Evolutionary conservation across 2,113 vertebrate species (phyloP).

Genomic region (Amazona guildingii): DNA sequence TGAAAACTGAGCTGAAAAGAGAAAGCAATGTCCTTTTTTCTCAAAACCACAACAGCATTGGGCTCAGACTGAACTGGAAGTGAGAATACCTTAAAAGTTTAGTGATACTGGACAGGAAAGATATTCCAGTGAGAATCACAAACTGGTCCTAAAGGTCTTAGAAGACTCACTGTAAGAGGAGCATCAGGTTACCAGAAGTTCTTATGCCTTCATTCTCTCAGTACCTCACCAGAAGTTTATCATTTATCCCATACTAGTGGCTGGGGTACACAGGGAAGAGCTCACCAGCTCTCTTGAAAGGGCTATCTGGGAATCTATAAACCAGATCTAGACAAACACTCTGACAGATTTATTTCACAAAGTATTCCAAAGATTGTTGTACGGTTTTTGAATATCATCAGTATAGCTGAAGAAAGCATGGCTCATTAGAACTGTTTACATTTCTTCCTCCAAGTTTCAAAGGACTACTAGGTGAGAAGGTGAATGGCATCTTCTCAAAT

Average conservation of each 20-base stretch:
- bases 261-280: not conserved
- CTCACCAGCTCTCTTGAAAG: not conserved
- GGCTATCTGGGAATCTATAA: not conserved
- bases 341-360: not conserved
- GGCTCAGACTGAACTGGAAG: not conserved
- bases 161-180: not conserved
- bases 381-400: not conserved
- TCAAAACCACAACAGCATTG: not conserved
- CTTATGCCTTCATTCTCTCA: not conserved
- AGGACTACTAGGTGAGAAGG: not conserved
- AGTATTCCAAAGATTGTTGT: not conserved
- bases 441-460: not conserved
- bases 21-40: not conserved
- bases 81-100: not conserved
- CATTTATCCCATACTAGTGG: not conserved
- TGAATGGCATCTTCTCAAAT: slow-evolving; percentile 14
- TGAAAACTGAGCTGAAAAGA: not conserved
- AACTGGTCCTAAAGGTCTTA: not conserved
- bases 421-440: not conserved
- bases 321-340: not conserved
- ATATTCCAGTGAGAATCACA: not conserved
- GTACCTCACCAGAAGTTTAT: not conserved
- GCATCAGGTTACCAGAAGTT: not conserved
- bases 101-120: not conserved
- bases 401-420: not conserved